Percentiles rank a stretch among this genome's conserved stretches.
Conservation (phyloP, 2,113 vertebrate species). For the Lepus europaeus region DNA sequence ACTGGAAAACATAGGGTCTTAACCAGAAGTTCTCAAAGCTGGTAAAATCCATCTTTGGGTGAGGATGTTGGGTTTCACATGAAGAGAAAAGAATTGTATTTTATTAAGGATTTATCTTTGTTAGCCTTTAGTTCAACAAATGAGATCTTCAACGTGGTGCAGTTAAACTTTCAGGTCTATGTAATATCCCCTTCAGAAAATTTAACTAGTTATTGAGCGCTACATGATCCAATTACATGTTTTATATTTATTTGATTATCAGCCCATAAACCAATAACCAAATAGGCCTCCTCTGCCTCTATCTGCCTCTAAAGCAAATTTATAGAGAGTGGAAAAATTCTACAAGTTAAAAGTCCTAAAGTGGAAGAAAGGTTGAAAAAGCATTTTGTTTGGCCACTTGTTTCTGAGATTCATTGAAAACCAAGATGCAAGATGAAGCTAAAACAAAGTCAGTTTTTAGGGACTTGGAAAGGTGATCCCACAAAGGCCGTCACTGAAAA, state of each 20-base stretch:
- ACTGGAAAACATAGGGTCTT: conserved; percentile 20
- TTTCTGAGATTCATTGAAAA: conserved; percentile 53
- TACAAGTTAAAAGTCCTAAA: background rate
- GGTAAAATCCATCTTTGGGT: conserved; percentile 39
- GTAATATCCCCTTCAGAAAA: background rate
- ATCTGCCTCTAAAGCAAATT: background rate
- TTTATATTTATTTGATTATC: conserved; percentile 31
- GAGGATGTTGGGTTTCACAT: background rate
- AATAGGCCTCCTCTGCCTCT: background rate
- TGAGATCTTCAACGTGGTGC: background rate
- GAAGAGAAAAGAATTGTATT: conserved; percentile 29
- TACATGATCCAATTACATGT: conserved; percentile 26
- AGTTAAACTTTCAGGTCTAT: background rate
- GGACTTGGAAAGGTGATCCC: background rate
- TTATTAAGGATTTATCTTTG: conserved; percentile 41
- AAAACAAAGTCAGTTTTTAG: background rate
- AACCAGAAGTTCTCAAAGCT: background rate
- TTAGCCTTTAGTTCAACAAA: conserved; percentile 56
- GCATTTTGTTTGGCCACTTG: background rate
- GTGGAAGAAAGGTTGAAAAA: conserved; percentile 14
- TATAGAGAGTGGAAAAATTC: background rate
- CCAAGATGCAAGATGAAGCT: conserved; percentile 26
- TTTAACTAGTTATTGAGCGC: background rate
- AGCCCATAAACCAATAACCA: background rate
- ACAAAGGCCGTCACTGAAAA: background rate